These are phyloP conservation scores for Nebria ingens DNA, from an alignment of 1,140 invertebrate genomes.

Conservation along the genomic window DNA sequence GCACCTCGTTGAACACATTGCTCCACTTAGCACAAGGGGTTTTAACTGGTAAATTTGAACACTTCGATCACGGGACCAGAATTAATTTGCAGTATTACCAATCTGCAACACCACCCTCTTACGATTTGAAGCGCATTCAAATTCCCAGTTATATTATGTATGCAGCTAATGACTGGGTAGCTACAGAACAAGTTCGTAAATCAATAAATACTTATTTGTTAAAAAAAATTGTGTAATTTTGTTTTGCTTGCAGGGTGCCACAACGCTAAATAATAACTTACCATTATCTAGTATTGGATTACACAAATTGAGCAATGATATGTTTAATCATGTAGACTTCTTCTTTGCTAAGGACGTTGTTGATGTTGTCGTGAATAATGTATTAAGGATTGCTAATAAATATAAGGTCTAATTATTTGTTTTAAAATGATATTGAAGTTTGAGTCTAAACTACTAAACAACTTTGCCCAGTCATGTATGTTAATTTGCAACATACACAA, in stretches of 20 bases:
- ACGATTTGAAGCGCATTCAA: constrained; percentile 20
- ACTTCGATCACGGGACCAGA: constrained; percentile 25
- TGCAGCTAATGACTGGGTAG: constrained; percentile 27
- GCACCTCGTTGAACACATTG: constrained; percentile 26
- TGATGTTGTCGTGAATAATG: neutral
- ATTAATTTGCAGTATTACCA: constrained; percentile 12
- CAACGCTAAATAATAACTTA: neutral
- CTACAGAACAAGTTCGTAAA: constrained; percentile 20
- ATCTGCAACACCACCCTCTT: neutral
- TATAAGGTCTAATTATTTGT: neutral
- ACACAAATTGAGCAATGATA: neutral
- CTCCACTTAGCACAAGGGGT: constrained; percentile 29
- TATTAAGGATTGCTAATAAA: neutral
- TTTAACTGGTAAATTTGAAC: constrained; percentile 24
- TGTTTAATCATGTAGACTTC: neutral
- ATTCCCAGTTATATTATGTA: constrained; percentile 22
- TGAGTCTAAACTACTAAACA: too few species aligned
- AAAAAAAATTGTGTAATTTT: neutral
- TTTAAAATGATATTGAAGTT: too few species aligned
- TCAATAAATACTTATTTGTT: neutral
- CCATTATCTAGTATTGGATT: neutral
- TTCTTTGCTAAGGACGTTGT: constrained; percentile 13
- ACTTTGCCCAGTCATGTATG: too few species aligned
- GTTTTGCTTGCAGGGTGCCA: neutral
- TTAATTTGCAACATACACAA: too few species aligned